Base-by-base conservation (phyloP, 2,888 invertebrate genomes). In the Itoplectis maculator region DNA sequence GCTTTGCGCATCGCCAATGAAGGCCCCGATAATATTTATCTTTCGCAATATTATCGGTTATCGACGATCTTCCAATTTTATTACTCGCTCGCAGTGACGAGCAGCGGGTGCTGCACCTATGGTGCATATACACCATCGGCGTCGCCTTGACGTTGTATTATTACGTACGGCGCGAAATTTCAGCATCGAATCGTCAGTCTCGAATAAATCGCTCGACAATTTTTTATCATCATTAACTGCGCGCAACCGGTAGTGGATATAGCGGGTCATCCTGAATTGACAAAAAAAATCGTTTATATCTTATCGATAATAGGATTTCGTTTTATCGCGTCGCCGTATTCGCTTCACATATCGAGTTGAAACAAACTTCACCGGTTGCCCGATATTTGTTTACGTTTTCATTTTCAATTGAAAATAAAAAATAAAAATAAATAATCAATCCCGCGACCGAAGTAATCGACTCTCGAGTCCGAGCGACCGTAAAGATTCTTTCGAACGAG, bases 21-120 rank as follows among this genome's bases (percentile, higher is more conserved):
- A 42, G 18, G 18, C 20, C 40, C 37, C 40, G 40, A 69, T 69
- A 40, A 54, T 56, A 40, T 69, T 69, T 69, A 40, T 69, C 29
- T 35, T n/a, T 23, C 40, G n/a, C 20, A 69, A 69, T 69, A 54
- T 54, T 54, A 23, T 40, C 37, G 69, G 18, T 29, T 29, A 29
- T 29, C 29, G 29, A 29, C 29, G 8, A 69, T 69, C 20, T 9
- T 20, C n/a, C 23, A 54, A 54, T 69, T 54, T 1, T 0, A 23
- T 54, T 54, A 54, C 13, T n/a, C 40, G 8, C 0, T 23, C n/a
- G 29, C 29, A 23, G 23, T 18, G 49, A 35, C 66, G 35, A 49
- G 15, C 6, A n/a, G n/a, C n/a, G n/a, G n/a, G n/a, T n/a, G n/a
- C n/a, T n/a, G n/a, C n/a, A n/a, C n/a, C n/a, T n/a, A n/a, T n/a